Conservation (phyloP, 2,888 invertebrate genomes). For the Emmelina monodactyla region DNA sequence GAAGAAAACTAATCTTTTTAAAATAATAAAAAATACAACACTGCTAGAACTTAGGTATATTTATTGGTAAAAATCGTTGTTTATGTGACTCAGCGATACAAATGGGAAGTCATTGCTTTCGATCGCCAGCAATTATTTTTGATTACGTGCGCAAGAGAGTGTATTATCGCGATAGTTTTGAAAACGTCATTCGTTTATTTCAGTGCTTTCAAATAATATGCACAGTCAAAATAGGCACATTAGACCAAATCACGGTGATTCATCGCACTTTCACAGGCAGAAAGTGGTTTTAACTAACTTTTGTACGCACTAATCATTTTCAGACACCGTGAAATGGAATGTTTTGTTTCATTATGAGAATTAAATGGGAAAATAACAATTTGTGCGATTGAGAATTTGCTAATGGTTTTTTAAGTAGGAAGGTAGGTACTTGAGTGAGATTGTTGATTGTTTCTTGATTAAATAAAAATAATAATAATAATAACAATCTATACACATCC, state of each 20-base stretch:
- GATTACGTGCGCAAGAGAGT: not conserved
- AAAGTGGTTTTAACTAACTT: not conserved
- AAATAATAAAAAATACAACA: no score
- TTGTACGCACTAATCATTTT: not conserved
- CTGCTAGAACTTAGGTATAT: no score
- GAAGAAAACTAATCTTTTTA: no score
- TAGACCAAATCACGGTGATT: conserved; percentile 1
- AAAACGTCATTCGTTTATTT: not conserved
- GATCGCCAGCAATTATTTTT: not conserved
- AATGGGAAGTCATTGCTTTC: no score
- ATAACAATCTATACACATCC: no score
- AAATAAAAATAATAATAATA: no score
- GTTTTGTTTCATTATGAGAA: not conserved
- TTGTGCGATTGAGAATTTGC: not conserved
- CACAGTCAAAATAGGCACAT: conserved; percentile 1
- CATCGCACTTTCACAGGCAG: not conserved
- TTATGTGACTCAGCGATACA: no score
- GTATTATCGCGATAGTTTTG: not conserved
- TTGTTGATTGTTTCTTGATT: no score
- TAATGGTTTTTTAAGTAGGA: not conserved
- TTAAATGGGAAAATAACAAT: not conserved
- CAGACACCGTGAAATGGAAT: not conserved
- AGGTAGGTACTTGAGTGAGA: no score
- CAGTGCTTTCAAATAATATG: not conserved
- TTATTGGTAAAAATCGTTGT: no score